phyloP scores from a whole-genome alignment of 2,888 invertebrate genomes.

The Scaptomyza caliginosa region DNA sequence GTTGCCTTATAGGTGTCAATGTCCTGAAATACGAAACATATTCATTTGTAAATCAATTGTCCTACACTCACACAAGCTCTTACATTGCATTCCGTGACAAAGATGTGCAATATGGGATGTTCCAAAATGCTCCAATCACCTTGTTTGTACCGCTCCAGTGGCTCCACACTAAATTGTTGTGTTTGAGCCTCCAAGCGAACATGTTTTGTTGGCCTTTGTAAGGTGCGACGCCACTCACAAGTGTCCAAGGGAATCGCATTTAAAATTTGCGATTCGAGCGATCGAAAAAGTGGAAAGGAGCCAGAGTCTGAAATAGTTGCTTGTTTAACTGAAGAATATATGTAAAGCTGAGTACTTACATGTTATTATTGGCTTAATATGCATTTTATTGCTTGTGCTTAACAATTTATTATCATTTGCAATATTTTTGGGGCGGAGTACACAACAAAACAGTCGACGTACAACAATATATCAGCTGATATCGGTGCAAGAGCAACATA shows the following conservation, averaged over 20 bases:
- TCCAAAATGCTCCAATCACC: conserved; percentile 92
- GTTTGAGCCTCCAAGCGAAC: conserved; percentile 93
- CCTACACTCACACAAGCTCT: conserved; percentile 56
- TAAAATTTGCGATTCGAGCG: conserved; percentile 90
- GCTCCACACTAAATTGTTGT: conserved; percentile 90
- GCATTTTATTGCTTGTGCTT: conserved; percentile 63
- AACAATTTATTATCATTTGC: conserved; percentile 38
- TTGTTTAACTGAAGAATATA: neutral
- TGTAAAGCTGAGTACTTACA: conserved; percentile 64
- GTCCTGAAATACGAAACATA: conserved; percentile 87
- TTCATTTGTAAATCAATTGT: neutral
- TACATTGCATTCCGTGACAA: conserved; percentile 97
- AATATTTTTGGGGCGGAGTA: conserved; percentile 4
- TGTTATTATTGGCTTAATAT: conserved; percentile 82
- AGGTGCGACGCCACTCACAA: conserved; percentile 96
- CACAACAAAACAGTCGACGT: conserved; percentile 28
- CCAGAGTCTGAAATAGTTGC: conserved; percentile 88
- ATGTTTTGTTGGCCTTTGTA: conserved; percentile 93
- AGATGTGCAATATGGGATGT: conserved; percentile 96
- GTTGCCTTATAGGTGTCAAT: conserved; percentile 94
- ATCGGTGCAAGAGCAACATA: conserved; percentile 14
- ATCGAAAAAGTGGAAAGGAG: conserved; percentile 92
- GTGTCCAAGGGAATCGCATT: conserved; percentile 93
- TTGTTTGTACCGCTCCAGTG: conserved; percentile 87
- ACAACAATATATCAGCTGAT: conserved; percentile 47